phyloP scores from a whole-genome alignment of 2,888 invertebrate species.

The Cheilosia soror region DNA sequence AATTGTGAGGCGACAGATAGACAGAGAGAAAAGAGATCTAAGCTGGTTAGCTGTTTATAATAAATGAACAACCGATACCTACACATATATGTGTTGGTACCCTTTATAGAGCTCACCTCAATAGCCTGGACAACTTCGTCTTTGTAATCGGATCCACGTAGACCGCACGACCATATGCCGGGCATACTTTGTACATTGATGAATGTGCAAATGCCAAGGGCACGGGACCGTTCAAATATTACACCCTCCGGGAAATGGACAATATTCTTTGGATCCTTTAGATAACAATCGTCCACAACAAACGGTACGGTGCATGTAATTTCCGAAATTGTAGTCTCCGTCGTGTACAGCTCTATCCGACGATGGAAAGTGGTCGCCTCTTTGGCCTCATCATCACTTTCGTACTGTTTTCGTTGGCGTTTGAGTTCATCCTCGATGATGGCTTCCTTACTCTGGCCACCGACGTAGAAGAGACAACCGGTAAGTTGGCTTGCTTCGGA shows the following conservation, averaged over 20 bases:
- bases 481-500: conserved; percentile 72
- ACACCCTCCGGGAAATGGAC: conserved; percentile 77
- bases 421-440: conserved; percentile 76
- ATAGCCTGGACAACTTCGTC: conserved; percentile 77
- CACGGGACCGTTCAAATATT: conserved; percentile 76
- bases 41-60: conserved; percentile 55
- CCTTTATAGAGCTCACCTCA: conserved; percentile 71
- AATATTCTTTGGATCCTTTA: conserved; percentile 77
- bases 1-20: background rate
- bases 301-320: conserved; percentile 77
- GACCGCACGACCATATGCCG: conserved; percentile 78
- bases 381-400: conserved; percentile 36
- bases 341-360: conserved; percentile 64
- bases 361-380: conserved; percentile 36
- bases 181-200: conserved; percentile 76
- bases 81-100: background rate
- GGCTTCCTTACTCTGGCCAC: conserved; percentile 67
- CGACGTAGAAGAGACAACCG: conserved; percentile 78
- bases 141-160: conserved; percentile 77
- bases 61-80: conserved; percentile 23
- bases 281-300: conserved; percentile 77
- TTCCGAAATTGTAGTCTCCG: conserved; percentile 72
- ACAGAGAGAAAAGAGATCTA: conserved; percentile 9
- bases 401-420: conserved; percentile 26
- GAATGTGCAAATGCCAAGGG: conserved; percentile 77